Evolutionary conservation across 1,140 invertebrate species (phyloP), one percentile per base, ranked within the genome.

Genomic region (Ruditapes philippinarum): DNA sequence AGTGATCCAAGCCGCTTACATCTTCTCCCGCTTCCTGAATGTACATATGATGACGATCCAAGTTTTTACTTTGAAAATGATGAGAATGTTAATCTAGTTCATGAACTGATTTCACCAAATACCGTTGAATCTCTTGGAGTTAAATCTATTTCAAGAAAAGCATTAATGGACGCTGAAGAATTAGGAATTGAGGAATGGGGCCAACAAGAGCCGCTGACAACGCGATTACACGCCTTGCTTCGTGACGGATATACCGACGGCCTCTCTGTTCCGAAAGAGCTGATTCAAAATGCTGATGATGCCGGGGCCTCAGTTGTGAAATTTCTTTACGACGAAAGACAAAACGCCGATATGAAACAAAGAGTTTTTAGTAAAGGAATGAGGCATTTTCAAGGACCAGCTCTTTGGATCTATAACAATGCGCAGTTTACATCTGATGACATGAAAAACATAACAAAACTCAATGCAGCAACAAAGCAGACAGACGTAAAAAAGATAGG

Each of bases 281-380:
- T 95, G 14, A 87, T 95, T 38, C 94, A 95, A 85, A 94, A 98
- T 89, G 94, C 95, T 31, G 95, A 95, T 84, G 95, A 95, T 91
- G 94, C 95, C 40, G 92, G 93, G 33, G 94, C 94, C 11, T 93
- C 91, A 17, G 83, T 91, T 83, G 90, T 95, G 2, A 79, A 89
- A n/a, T 95, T 95, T 90, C 92, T 95, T 22, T 86, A 92, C 49
- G 95, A 94, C 73, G 93, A 95, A 89, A 65, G 94, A 80, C 65
- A 92, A 76, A 92, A 94, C 80, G 51, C 87, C 38, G 80, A 94
- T 62, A 49, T 51, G 11, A 76, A 76, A 54, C 89, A 91, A 28
- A 87, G 90, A 38, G 86, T 95, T 14, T 78, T 95, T 22, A 90
- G 91, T 78, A 90, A 93, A 19, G 91, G 81, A 22, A 91, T 95